Base-by-base conservation (phyloP, 1,140 invertebrate species). In the Drosophila pseudoobscura region DNA sequence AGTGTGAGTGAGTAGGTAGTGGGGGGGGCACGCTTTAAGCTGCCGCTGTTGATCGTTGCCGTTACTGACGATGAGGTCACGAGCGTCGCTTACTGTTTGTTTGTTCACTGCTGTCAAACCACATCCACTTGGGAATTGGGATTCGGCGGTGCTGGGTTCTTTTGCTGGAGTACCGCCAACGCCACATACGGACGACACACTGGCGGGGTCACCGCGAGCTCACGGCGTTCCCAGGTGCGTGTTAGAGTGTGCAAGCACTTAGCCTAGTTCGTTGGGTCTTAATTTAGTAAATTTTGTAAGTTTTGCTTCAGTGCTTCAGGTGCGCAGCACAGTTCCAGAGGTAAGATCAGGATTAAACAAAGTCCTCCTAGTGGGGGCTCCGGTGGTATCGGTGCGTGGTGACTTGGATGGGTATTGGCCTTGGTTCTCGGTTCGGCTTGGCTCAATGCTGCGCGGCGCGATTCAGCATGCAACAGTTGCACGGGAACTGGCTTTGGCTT, bases 1-100 rank as follows among this genome's bases (percentile, higher is more conserved):
- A 39, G 35, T 39, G 35, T 11, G 11, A 39, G 3, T 13, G 35
- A 11, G 1, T 39, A 9, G 58, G 22, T 39, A 35, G 54, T 1
- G 35, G 11, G 35, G 4, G 35, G 35, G 35, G 11, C 35, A 39
- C 35, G 35, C 35, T 11, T 39, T 11, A 13, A 13, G 51, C 41
- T 63, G 13, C 43, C 56, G 52, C 39, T 68, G 50, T 44, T 76
- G 55, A 20, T 71, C 55, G 59, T 45, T 70, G 50, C 47, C 55
- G 59, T 45, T 70, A 50, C 47, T 69, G 53, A 43, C 54, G 80
- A 83, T 83, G 80, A 83, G 80, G 80, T 83, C 80, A 83, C 78
- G 62, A 72, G 74, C 63, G 62, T 61, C 57, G 57, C 31, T 60
- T 46, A 31, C 20, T 20, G 50, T 35, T 31, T 49, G 47, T 58